Evolutionary conservation across 1,140 invertebrate species (phyloP), one percentile per base, ranked within the genome.

Genomic region (Papilio aristodemus): DNA sequence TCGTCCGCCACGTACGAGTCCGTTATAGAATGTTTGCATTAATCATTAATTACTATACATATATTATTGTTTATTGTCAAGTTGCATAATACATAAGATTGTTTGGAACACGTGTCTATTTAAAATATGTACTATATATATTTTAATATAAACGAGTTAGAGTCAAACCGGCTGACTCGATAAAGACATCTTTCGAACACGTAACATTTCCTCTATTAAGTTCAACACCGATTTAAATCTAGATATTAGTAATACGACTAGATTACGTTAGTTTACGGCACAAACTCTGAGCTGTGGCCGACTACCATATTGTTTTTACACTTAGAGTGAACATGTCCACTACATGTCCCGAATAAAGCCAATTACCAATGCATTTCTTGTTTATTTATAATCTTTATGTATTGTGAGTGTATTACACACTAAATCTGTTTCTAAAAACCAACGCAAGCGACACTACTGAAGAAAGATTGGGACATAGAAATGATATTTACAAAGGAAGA

Each of bases 301-400:
- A 83, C 76, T 72, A 77, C 43, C 63, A 71, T 74, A 75, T n/a
- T 79, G 76, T 87, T 84, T 84, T 83, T 87, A 90, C 83, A 89
- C 79, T 90, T 85, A 88, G 81, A 82, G 75, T 80, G 87, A 87
- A 89, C 86, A 89, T 85, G 79, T 78, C 77, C 76, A 70, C 78
- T 72, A 79, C 80, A 86, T 86, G 85, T 88, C 85, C 85, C 79
- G 71, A 84, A 86, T 90, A 91, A 91, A 91, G 89, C 89, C 89
- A 88, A 87, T 85, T 91, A 91, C 89, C 89, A 91, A 90, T 91
- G 89, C 89, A 91, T 91, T 83, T 87, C 78, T 75, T 91, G 81
- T 86, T 66, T 88, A 89, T 86, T 87, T 85, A 88, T 89, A 87
- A 85, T 76, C 58, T 68, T 71, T 80, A 71, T 81, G 78, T 80